Base-by-base conservation (phyloP, 2,797 vertebrate genomes). In the Peromyscus eremicus region DNA sequence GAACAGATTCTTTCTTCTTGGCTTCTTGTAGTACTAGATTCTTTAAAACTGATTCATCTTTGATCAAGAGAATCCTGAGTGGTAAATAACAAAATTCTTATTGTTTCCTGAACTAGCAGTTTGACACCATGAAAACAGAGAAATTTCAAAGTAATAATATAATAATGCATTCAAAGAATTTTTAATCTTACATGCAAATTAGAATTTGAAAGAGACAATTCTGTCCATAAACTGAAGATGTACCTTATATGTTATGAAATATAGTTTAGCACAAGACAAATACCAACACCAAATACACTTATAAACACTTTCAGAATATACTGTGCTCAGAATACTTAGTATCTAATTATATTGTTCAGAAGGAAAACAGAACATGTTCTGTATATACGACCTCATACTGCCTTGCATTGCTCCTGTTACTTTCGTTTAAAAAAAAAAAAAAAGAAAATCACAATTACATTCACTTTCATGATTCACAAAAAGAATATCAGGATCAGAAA, bases 11-110 rank as follows among this genome's bases (percentile, higher is more conserved):
- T 11, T 98, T 99, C 98, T 99, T 99, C 98, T 99, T 99, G 93
- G 99, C 98, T 97, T 99, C 99, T 98, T 99, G 99, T 75, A 99
- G 99, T 66, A 99, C 98, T n/a, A 99, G 98, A 87, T 99, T 99
- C 96, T 99, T 99, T 93, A 99, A 99, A 77, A 99, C 97, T 75
- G 99, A 98, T 98, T 99, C 99, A 96, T 99, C 99, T 94, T 99
- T 99, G 98, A 99, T 98, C 97, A 99, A 98, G 94, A 99, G 98
- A 97, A 99, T 98, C 92, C 99, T 99, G 97, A 46, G 91, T 37
- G 13, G 46, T 37, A 97, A 98, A 96, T 0, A 98, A 93, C 93
- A 95, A 96, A 98, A 46, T 29, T 79, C 25, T 96, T 0, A 85
- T 79, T 95, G 6, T 57, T 89, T 94, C 82, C 92, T 91, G 95